Base-by-base conservation (phyloP, 2,113 vertebrate species). In the Phyllostomus hastatus region DNA sequence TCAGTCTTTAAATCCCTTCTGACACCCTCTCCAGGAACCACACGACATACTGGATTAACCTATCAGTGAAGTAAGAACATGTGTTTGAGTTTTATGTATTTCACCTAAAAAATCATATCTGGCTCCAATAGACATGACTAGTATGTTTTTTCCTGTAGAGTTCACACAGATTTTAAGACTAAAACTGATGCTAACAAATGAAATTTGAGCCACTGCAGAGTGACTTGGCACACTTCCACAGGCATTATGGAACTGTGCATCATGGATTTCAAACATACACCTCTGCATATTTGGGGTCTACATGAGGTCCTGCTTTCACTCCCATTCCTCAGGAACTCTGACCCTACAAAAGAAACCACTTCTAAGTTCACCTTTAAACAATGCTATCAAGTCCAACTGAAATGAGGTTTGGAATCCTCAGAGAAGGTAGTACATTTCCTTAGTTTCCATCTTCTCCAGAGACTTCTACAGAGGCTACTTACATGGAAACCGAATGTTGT, bases 291-390 rank as follows among this genome's bases (percentile, higher is more conserved):
- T 72, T 54, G 1, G 17, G 11, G 22, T 41, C 31, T 88, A 35
- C 7, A 7, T 2, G 52, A 54, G 16, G 59, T 50, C 22, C 12
- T 46, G 19, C 33, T 75, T 64, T 66, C 69, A 26, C 2, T 80
- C 52, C 46, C 16, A 52, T 59, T 84, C 76, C 70, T 82, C 26
- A 48, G 72, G 28, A 76, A 75, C 69, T 70, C 46, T 81, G 19
- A 35, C 31, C 43, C n/a, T 91, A 26, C n/a, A 84, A 38, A 38
- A 69, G 50, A 96, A 82, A 76, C 4, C 8, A 59, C 61, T 95
- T 84, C 76, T 78, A 91, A 93, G 88, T 88, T 78, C 38, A 72
- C n/a, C 50, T 92, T 94, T 90, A 52, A 84, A 66, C 70, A 57
- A 66, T 31, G 31, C 38, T 54, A 46, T 28, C 52, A 88, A 52